Base-by-base conservation (phyloP, 2,797 vertebrate genomes). In the Aviceda leuphotes region DNA sequence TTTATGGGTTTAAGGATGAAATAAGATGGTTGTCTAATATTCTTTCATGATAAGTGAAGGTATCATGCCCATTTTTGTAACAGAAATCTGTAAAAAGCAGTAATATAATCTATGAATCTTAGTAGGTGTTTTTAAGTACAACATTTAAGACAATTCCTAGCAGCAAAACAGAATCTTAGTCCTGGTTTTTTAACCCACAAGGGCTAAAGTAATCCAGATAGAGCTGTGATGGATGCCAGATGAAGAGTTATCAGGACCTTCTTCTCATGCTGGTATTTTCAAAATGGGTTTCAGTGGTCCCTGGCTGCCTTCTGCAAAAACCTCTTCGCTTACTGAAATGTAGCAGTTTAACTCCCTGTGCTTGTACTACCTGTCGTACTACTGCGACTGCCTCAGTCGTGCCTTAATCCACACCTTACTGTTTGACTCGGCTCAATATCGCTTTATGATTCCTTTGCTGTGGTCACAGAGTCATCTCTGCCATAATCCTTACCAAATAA, bases 161-260 rank as follows among this genome's bases (percentile, higher is more conserved):
- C 25, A 59, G 12, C 30, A 68, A 63, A 76, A 52, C 8, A 65
- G 35, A 65, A 52, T 65, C 15, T 9, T 35, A 4, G 25, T 28
- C 21, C 22, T 41, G 22, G 3, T 4, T 0, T 41, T 87, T 90
- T 37, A 72, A 76, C 6, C 18, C 30, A 30, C 21, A 49, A 43
- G 2, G 5, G 5, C 30, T 85, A 58, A 59, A 86, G 6, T 12
- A 83, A 56, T 28, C 19, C 20, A 30, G 30, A 24, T 2, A 76
- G 54, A 85, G 3, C 11, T 8, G 6, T 4, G 19, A 6, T 2
- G 4, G 55, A 25, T 41, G 4, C 6, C 33, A 10, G 4, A 18
- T 20, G 41, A 61, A 41, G 61, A 37, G 4, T 52, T 41, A 44
- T 14, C 31, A 20, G 19, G 33, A 61, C 11, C 11, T 44, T 33